Evolutionary conservation across 2,113 vertebrate genomes (phyloP), one percentile per base, ranked within the genome.

Genomic region (Hirundichthys speculiger): DNA sequence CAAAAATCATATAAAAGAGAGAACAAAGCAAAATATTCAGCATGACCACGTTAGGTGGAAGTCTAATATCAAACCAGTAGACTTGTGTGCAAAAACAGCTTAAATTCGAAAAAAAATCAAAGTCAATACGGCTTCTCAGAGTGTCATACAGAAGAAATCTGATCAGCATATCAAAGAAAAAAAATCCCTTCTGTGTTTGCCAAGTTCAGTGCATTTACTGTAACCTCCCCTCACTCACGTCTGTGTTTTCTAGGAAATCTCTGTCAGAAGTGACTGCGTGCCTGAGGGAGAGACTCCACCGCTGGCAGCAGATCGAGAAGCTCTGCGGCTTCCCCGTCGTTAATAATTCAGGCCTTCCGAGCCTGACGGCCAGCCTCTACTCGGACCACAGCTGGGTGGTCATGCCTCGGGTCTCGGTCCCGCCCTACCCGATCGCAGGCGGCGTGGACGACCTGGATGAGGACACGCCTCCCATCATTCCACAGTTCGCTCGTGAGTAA

Each of bases 301-400:
- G 98, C 77, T 99, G 98, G 98, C 97, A 99, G 25, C 96, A 99
- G 89, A 99, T 99, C 62, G 98, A 99, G 91, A 99, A 96, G 89
- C 94, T 99, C n/a, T 99, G 98, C 27, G 93, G 94, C 49, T 99
- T 99, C 88, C 97, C 96, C 39, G 94, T 99, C 12, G 96, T 97
- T 7, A 95, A 96, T 83, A 99, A 99, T 88, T 95, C 95, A 0
- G 98, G 97, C 12, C 88, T 99, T 45, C 95, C 96, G 13, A 99
- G 92, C 80, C 86, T 99, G 73, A 99, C 96, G 0, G 96, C 98
- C 27, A 95, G 95, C 18, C 94, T 99, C 13, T 99, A 99, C 86
- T 96, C 96, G 0, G 98, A 99, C 78, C 98, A 98, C 92, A 98
- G 98, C 89, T 99, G 97, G 97, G 96, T 99, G 73, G 98, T 99